phyloP scores from a whole-genome alignment of 2,113 vertebrate species.

The Chinchilla lanigera region DNA sequence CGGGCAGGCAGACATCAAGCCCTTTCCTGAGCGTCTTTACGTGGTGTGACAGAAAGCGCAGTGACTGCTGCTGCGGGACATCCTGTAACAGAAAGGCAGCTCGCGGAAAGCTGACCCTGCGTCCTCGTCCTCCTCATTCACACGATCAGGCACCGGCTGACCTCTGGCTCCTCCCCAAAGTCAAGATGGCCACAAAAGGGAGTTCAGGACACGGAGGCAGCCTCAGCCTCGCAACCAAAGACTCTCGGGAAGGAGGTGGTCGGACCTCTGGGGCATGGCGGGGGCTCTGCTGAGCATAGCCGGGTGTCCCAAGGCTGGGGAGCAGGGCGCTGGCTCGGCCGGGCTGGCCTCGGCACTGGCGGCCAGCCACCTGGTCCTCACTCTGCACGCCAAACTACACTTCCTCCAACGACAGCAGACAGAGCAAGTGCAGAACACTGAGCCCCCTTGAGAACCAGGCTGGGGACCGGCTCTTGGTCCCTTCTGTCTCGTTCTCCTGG shows the following conservation, averaged over 20 bases:
- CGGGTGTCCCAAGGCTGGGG: background rate
- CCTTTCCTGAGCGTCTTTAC: background rate
- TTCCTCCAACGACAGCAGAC: background rate
- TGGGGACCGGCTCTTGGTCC: background rate
- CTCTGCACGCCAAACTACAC: background rate
- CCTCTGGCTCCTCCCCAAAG: background rate
- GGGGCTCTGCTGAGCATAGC: background rate
- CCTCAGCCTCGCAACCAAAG: background rate
- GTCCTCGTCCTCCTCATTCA: background rate
- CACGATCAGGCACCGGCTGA: background rate
- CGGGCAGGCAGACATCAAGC: background rate
- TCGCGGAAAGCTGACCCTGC: accelerated
- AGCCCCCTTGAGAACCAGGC: background rate
- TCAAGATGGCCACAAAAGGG: background rate
- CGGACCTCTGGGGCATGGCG: background rate
- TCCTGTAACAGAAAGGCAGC: background rate
- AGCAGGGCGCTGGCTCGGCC: background rate
- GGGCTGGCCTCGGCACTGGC: background rate
- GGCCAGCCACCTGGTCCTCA: background rate
- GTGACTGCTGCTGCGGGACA: background rate
- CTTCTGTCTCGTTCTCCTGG: background rate
- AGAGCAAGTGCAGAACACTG: background rate
- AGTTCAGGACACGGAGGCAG: background rate
- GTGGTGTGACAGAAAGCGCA: background rate
- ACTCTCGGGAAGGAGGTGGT: background rate